Evolutionary conservation across 2,797 vertebrate genomes (phyloP).

Genomic region (Leptoclinus maculatus): DNA sequence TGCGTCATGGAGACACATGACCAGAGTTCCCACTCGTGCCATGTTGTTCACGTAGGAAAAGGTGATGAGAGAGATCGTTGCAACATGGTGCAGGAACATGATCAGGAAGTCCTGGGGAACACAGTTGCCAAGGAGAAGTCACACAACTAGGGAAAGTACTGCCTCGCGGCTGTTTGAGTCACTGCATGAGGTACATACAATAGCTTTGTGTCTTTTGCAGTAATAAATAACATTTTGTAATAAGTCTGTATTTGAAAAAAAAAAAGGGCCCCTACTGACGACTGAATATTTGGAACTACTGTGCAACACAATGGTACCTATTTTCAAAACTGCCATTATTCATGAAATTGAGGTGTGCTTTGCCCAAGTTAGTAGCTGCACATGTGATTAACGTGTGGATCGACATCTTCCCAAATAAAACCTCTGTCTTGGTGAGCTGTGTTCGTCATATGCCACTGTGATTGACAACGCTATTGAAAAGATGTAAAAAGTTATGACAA

Average conservation of each 20-base stretch:
- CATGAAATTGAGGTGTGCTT: constrained; percentile 9
- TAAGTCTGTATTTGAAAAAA: background rate
- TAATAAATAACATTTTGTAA: background rate
- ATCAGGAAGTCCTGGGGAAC: constrained; percentile 92
- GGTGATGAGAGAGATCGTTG: constrained; percentile 89
- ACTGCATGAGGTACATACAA: constrained; percentile 18
- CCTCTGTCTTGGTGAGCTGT: background rate
- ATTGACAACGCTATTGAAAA: constrained; percentile 11
- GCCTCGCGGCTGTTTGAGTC: background rate
- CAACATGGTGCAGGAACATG: constrained; percentile 95
- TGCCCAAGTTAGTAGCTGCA: background rate
- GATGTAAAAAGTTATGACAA: constrained; percentile 14
- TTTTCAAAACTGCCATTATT: constrained; percentile 15
- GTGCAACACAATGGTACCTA: background rate
- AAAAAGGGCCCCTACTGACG: background rate
- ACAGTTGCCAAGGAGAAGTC: constrained; percentile 53
- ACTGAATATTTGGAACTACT: background rate
- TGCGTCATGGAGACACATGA: constrained; percentile 94
- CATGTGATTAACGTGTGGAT: background rate
- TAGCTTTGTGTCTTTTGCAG: constrained; percentile 8
- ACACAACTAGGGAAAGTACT: constrained; percentile 20
- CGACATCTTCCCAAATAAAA: background rate
- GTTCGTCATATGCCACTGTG: constrained; percentile 2
- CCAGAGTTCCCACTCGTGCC: constrained; percentile 92
- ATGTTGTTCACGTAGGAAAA: constrained; percentile 98